phyloP scores from a whole-genome alignment of 2,888 invertebrate species.

The Acanthosepion esculentum region DNA sequence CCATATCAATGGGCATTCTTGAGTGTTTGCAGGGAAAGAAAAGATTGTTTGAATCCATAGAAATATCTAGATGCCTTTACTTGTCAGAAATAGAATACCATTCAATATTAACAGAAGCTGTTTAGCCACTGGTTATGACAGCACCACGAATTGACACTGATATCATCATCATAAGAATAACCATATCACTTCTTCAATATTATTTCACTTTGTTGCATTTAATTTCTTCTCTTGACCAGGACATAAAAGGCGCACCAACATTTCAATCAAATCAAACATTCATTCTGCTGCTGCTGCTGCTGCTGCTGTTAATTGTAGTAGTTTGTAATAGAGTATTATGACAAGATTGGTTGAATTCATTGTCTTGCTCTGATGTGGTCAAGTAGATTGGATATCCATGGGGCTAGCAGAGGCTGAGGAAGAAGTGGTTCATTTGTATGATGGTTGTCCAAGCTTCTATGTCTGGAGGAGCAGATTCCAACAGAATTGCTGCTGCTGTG shows the following conservation, averaged over 20 bases:
- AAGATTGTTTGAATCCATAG: conserved; percentile 2
- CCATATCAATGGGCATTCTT: neutral
- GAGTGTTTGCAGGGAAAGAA: neutral
- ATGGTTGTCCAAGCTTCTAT: conserved; percentile 22
- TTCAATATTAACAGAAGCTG: neutral
- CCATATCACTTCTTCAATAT: neutral
- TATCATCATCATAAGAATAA: neutral
- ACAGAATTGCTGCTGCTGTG: conserved; percentile 34
- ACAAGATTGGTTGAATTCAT: neutral
- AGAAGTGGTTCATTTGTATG: conserved; percentile 6
- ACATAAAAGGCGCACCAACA: neutral
- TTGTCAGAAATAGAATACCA: neutral
- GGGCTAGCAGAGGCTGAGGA: neutral
- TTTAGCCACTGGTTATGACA: neutral
- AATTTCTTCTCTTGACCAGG: neutral
- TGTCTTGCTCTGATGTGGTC: conserved; percentile 33
- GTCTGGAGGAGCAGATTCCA: conserved; percentile 25
- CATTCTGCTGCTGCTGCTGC: neutral
- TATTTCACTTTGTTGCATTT: conserved; percentile 8
- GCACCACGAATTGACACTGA: neutral
- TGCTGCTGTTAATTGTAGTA: neutral
- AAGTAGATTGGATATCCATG: neutral
- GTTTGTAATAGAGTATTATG: neutral
- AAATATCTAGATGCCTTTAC: conserved; percentile 13
- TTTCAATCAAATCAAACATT: neutral